phyloP scores from a whole-genome alignment of 1,140 invertebrate genomes.

The Lutraria rhynchaena region DNA sequence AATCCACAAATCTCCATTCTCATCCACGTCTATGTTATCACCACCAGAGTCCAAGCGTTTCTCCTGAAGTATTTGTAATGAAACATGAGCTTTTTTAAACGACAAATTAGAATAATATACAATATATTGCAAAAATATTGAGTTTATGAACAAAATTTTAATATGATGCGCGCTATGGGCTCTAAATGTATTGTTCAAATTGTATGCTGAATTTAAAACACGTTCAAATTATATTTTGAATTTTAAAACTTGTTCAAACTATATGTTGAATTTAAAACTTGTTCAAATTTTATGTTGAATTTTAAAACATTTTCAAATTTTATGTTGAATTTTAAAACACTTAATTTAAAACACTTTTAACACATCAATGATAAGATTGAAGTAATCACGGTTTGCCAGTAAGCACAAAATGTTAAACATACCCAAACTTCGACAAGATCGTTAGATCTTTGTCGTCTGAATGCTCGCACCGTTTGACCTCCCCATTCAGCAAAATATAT shows the following conservation, averaged over 20 bases:
- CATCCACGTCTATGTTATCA: conserved; percentile 39
- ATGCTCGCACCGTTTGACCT: conserved; percentile 15
- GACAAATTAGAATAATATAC: too few relatives aligned
- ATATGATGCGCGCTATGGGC: too few relatives aligned
- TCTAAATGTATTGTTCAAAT: too few relatives aligned
- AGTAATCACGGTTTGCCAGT: background rate
- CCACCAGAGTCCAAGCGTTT: conserved; percentile 4
- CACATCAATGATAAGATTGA: background rate
- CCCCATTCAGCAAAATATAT: conserved; percentile 51
- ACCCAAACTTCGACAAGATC: conserved; percentile 42
- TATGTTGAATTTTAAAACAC: background rate
- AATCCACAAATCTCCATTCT: conserved; percentile 44
- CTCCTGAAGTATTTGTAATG: too few relatives aligned
- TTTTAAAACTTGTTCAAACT: too few relatives aligned
- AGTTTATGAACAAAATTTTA: too few relatives aligned
- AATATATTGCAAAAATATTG: too few relatives aligned
- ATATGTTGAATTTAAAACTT: too few relatives aligned
- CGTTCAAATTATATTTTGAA: too few relatives aligned
- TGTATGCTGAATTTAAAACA: too few relatives aligned
- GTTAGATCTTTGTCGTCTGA: conserved; percentile 21
- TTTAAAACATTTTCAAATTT: background rate
- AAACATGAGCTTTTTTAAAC: too few relatives aligned
- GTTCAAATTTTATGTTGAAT: background rate
- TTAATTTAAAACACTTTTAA: background rate
- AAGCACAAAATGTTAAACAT: background rate